Conservation (phyloP, 1,140 invertebrate species). For the Hirudo medicinalis region DNA sequence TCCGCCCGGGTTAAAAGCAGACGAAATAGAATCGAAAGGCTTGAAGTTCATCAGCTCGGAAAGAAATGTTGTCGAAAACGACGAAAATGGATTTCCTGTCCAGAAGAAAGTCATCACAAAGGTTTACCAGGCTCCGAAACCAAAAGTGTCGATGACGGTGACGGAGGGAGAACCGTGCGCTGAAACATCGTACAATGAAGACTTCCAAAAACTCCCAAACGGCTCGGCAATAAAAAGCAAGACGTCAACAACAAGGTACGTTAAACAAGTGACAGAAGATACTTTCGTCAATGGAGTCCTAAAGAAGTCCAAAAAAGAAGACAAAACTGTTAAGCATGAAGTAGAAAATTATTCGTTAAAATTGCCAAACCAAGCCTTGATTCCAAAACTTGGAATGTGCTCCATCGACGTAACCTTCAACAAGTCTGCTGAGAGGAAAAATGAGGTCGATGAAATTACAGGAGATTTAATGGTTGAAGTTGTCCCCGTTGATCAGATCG, state of each 20-base stretch:
- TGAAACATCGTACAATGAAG: background rate
- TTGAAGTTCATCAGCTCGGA: no score
- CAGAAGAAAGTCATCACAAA: no score
- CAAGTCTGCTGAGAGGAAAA: conserved; percentile 28
- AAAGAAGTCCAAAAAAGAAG: background rate
- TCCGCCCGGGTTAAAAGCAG: no score
- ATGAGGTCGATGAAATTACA: conserved; percentile 28
- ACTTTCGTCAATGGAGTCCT: conserved; percentile 8
- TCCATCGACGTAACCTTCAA: conserved; percentile 18
- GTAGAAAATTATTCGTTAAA: conserved; percentile 15
- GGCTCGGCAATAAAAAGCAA: conserved; percentile 6
- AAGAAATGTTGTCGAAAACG: no score
- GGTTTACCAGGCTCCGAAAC: background rate
- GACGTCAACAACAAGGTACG: background rate
- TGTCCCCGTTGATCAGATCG: background rate
- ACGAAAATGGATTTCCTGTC: no score
- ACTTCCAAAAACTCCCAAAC: background rate
- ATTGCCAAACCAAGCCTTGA: conserved; percentile 11
- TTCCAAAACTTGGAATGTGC: conserved; percentile 2
- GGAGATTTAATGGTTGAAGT: conserved; percentile 1
- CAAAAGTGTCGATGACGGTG: background rate
- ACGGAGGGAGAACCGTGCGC: background rate
- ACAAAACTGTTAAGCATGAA: conserved; percentile 13
- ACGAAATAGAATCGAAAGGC: no score
- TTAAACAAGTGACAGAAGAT: background rate